Conservation (phyloP, 2,797 vertebrate species). For the Syngnathus rostellatus region DNA sequence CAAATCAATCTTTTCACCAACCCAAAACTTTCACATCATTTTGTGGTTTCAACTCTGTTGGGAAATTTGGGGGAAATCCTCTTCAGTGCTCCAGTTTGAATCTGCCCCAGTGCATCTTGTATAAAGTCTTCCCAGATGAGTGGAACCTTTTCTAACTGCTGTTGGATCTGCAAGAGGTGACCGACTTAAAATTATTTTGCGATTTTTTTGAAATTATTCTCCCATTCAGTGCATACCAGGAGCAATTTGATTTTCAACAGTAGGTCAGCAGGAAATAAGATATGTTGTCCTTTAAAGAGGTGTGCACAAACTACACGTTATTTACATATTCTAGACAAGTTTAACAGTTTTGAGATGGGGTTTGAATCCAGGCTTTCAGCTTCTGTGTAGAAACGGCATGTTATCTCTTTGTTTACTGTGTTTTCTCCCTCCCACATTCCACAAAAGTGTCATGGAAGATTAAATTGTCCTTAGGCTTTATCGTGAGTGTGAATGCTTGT, state of each 20-base stretch:
- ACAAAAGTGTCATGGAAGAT: too few species aligned
- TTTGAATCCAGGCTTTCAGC: neutral
- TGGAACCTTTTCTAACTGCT: neutral
- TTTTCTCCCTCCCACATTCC: neutral
- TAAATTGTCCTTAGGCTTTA: too few species aligned
- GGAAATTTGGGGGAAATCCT: neutral
- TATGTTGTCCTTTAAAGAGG: neutral
- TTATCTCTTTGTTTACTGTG: neutral
- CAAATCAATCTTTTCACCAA: neutral
- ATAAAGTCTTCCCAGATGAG: slow-evolving; percentile 1
- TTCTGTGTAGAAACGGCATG: neutral
- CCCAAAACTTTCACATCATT: neutral
- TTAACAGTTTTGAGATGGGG: neutral
- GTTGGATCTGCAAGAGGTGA: neutral
- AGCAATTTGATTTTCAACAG: neutral
- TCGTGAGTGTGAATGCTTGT: too few species aligned
- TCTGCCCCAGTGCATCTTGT: neutral
- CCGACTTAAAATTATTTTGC: neutral
- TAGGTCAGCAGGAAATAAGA: neutral
- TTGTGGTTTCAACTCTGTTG: neutral
- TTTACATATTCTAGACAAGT: neutral
- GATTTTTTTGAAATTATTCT: too few species aligned
- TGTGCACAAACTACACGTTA: neutral
- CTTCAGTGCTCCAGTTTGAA: neutral
- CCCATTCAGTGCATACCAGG: neutral